Base-by-base conservation (phyloP, 2,888 invertebrate genomes). In the Harpagoxenus sublaevis region DNA sequence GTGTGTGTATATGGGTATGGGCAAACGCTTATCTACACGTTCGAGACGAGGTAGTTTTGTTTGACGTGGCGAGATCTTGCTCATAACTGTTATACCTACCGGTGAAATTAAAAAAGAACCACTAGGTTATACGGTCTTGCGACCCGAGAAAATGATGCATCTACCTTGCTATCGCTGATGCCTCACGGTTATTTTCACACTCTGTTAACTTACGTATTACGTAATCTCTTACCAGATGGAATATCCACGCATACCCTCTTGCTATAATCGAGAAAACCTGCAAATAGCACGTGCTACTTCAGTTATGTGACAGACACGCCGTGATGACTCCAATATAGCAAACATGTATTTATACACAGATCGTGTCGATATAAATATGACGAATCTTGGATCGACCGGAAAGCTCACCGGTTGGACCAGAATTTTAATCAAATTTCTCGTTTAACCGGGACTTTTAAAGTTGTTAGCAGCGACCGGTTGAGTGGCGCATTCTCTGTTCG, bases 371-470 rank as follows among this genome's bases (percentile, higher is more conserved):
- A 23, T 48, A 81, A 81, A 81, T 60, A 70, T 57, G 23, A 42
- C 42, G 18, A 73, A 57, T 79, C 66, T 60, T 66, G 31, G 68
- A 18, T 62, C 28, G 75, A 77, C 82, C 75, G 84, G 85, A 89
- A 89, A 85, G 84, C 78, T 81, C 83, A 74, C 53, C 65, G 71
- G 51, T 65, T 55, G 86, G 77, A 85, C 85, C 86, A 77, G 83
- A 74, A 86, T 89, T 91, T 23, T 92, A 92, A 92, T 91, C 90
- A 89, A 89, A 90, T 92, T 89, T 89, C 87, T 86, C 90, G 86
- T 88, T 88, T 84, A 87, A 85, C 82, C 85, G 87, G 66, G 88
- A 90, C 87, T 91, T 91, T 86, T 88, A 87, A 91, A 88, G 89
- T 89, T 84, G 92, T 92, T 92, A 91, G 90, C 87, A 84, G 86